phyloP scores from a whole-genome alignment of 2,113 vertebrate species.

The Rhinolophus ferrumequinum region DNA sequence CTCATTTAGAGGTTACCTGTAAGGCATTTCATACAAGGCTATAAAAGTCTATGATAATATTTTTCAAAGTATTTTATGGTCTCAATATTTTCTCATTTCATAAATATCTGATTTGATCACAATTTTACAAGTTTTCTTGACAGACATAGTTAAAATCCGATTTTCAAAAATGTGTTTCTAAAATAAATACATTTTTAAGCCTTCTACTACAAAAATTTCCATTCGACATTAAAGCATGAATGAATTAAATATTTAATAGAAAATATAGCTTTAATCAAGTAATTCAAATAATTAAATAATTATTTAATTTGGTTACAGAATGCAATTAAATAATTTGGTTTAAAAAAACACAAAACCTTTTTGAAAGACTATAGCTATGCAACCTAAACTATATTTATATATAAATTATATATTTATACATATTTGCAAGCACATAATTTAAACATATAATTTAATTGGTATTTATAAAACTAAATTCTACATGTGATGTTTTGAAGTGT shows the following conservation, averaged over 20 bases:
- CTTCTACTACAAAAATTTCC: neutral
- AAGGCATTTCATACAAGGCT: neutral
- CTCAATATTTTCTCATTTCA: neutral
- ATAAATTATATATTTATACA: neutral
- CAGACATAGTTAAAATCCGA: neutral
- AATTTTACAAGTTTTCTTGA: neutral
- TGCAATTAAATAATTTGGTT: conserved; percentile 36
- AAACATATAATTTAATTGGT: neutral
- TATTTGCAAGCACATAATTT: neutral
- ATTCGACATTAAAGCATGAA: neutral
- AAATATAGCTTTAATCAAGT: conserved; percentile 18
- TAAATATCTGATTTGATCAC: neutral
- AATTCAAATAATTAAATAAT: conserved; percentile 32
- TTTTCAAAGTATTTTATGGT: neutral
- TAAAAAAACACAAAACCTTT: conserved; percentile 20
- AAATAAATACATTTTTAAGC: neutral
- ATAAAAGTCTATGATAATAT: neutral
- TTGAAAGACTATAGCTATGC: neutral
- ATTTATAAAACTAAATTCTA: neutral
- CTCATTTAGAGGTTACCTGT: neutral
- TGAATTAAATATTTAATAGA: conserved; percentile 23
- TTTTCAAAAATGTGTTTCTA: neutral
- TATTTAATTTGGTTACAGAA: conserved; percentile 51
- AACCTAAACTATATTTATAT: conserved; percentile 16
- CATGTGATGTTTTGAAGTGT: neutral